A percentile compares a stretch with the other conserved stretches of the same genome.
Evolutionary conservation across 1,140 invertebrate genomes (phyloP).

Genomic region (Luehdorfia chinensis): DNA sequence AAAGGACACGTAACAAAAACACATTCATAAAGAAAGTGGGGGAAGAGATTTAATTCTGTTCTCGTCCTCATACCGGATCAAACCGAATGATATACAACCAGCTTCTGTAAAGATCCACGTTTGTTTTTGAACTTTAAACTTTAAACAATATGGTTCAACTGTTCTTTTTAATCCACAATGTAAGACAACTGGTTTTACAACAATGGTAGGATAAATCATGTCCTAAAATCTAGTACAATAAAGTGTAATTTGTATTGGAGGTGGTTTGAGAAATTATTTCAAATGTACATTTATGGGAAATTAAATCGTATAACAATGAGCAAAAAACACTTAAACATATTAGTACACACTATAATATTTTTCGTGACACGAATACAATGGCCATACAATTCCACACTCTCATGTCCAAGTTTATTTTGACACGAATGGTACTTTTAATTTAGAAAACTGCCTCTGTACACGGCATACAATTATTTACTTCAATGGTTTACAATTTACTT

Average conservation of each 20-base stretch:
- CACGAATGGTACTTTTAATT: conserved; percentile 28
- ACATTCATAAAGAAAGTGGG: conserved; percentile 8
- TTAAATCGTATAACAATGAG: neutral
- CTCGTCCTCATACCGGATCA: conserved; percentile 1
- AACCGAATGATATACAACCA: neutral
- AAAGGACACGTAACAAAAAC: conserved; percentile 10
- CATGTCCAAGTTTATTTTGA: conserved; percentile 27
- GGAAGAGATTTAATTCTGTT: conserved; percentile 6
- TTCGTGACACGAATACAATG: conserved; percentile 27
- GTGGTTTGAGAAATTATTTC: neutral
- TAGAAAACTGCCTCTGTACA: conserved; percentile 12
- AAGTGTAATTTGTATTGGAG: neutral
- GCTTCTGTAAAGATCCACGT: neutral
- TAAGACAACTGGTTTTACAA: conserved; percentile 1
- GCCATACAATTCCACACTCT: conserved; percentile 37
- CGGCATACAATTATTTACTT: too few species aligned
- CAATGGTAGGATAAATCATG: neutral
- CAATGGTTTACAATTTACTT: too few species aligned
- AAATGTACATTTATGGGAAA: conserved; percentile 1
- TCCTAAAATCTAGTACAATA: neutral
- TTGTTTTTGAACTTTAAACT: neutral
- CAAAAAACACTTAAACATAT: neutral
- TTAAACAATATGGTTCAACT: neutral
- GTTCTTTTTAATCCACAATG: neutral
- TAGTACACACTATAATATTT: neutral